phyloP scores from a whole-genome alignment of 2,797 vertebrate genomes.

The Hapalemur alaotrensis region DNA sequence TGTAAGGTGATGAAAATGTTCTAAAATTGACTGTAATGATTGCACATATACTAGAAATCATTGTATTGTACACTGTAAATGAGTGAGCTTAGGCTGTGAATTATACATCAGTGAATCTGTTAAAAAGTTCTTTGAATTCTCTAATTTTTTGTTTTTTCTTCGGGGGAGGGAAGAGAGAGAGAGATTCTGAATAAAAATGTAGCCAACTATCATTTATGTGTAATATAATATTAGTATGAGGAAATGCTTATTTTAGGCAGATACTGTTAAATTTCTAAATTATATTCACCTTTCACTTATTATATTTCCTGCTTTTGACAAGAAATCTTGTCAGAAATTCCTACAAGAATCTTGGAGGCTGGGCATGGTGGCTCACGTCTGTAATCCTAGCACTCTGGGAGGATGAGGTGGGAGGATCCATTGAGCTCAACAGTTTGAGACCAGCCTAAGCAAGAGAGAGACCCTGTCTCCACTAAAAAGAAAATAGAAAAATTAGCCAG shows the following conservation, averaged over 20 bases:
- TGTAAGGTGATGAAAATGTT: neutral
- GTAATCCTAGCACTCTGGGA: too few species aligned
- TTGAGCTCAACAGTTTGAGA: too few species aligned
- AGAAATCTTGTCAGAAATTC: too few species aligned
- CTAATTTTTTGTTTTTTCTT: neutral
- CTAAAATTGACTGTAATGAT: neutral
- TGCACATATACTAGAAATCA: neutral
- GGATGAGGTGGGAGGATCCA: too few species aligned
- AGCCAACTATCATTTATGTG: neutral
- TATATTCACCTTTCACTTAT: neutral
- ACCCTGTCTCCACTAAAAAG: too few species aligned
- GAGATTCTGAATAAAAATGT: neutral
- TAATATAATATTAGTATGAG: neutral
- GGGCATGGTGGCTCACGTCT: too few species aligned
- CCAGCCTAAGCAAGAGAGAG: too few species aligned
- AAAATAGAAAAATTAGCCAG: too few species aligned
- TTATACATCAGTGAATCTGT: neutral
- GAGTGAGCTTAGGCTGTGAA: neutral
- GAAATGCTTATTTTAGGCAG: neutral
- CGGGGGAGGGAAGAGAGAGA: neutral
- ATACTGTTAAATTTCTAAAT: neutral
- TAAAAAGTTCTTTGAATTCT: neutral
- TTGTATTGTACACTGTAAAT: neutral
- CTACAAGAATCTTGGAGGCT: neutral
- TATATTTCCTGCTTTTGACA: neutral